These are phyloP conservation scores for Drosophila ustulata DNA, from an alignment of 2,888 invertebrate species.

Conservation along the genomic window DNA sequence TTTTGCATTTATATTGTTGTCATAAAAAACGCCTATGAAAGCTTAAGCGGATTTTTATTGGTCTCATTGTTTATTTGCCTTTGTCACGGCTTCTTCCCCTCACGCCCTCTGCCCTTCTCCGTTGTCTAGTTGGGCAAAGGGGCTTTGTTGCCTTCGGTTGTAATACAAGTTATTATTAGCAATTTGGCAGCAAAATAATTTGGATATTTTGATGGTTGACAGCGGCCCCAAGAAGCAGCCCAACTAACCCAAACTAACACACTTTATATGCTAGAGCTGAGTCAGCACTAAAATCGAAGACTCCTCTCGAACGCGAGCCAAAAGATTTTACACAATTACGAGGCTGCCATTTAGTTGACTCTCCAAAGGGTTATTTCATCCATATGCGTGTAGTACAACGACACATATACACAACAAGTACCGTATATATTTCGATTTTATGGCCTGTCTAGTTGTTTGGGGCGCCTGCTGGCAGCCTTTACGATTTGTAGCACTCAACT, in stretches of 20 bases:
- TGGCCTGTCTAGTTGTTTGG: slow-evolving; percentile 63
- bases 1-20: slow-evolving; percentile 82
- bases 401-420: slow-evolving; percentile 17
- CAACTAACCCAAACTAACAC: neutral
- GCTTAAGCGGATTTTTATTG: slow-evolving; percentile 82
- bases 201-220: slow-evolving; percentile 71
- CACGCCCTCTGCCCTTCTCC: neutral
- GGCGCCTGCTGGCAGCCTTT: slow-evolving; percentile 57
- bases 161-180: slow-evolving; percentile 80
- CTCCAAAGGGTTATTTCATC: slow-evolving; percentile 33
- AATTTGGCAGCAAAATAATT: slow-evolving; percentile 76
- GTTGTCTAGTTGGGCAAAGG: neutral
- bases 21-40: slow-evolving; percentile 83
- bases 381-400: slow-evolving; percentile 11
- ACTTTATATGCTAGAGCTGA: slow-evolving; percentile 38
- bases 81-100: slow-evolving; percentile 69
- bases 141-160: slow-evolving; percentile 30
- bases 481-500: slow-evolving; percentile 80
- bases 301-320: slow-evolving; percentile 19
- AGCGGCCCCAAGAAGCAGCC: slow-evolving; percentile 12
- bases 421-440: slow-evolving; percentile 50
- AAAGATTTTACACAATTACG: slow-evolving; percentile 62
- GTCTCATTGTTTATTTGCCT: slow-evolving; percentile 80
- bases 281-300: slow-evolving; percentile 60
- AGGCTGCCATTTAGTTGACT: slow-evolving; percentile 38